phyloP scores from a whole-genome alignment of 2,113 vertebrate species.

The Tenebrosternarchus preto region DNA sequence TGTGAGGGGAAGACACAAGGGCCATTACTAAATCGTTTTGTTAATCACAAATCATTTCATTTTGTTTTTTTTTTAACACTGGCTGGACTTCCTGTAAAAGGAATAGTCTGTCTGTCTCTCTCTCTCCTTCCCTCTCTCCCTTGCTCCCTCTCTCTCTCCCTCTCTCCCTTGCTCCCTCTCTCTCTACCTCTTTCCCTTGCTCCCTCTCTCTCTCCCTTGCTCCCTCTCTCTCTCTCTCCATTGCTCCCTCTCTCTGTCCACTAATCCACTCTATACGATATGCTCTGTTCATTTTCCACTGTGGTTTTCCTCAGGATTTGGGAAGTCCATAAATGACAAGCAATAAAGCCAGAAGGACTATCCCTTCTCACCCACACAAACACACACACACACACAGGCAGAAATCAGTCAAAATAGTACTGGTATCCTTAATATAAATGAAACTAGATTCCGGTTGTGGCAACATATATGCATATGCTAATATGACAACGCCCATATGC shows the following conservation, averaged over 20 bases:
- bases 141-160: too few relatives aligned
- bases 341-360: slow-evolving; percentile 70
- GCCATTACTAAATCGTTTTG: slow-evolving; percentile 65
- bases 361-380: slow-evolving; percentile 54
- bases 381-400: slow-evolving; percentile 35
- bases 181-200: slow-evolving; percentile 44
- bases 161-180: not conserved
- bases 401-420: too few relatives aligned
- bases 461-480: too few relatives aligned
- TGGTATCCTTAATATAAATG: too few relatives aligned
- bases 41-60: slow-evolving; percentile 72
- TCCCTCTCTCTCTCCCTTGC: not conserved
- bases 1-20: not conserved
- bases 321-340: slow-evolving; percentile 68
- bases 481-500: too few relatives aligned
- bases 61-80: slow-evolving; percentile 57
- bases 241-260: slow-evolving; percentile 51
- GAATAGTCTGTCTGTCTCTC: not conserved
- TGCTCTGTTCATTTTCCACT: slow-evolving; percentile 48
- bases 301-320: slow-evolving; percentile 60
- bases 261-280: slow-evolving; percentile 67
- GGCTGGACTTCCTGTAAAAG: slow-evolving; percentile 55
- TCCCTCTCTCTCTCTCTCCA: slow-evolving; percentile 27
- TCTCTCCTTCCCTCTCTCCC: not conserved
- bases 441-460: too few relatives aligned